These are phyloP conservation scores for Argyrosomus japonicus DNA, from an alignment of 2,113 vertebrate genomes.

Conservation along the genomic window DNA sequence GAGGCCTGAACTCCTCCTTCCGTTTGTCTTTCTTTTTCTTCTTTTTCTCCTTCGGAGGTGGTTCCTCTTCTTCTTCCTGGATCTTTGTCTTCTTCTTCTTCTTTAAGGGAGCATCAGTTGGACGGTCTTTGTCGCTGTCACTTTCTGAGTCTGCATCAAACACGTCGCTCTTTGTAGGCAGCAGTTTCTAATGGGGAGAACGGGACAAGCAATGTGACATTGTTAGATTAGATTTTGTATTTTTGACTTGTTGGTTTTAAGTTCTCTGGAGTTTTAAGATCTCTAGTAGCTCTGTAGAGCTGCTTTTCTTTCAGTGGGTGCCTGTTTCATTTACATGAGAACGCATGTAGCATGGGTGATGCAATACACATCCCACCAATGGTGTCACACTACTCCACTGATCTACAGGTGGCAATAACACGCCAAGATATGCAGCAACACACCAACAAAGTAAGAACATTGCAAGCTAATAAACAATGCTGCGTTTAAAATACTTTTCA, in stretches of 20 bases:
- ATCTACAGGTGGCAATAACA: neutral
- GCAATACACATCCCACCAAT: too few species aligned
- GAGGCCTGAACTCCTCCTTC: constrained; percentile 88
- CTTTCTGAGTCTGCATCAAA: constrained; percentile 94
- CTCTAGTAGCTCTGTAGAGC: neutral
- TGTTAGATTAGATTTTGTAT: neutral
- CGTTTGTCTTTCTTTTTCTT: constrained; percentile 83
- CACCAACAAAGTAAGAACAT: too few species aligned
- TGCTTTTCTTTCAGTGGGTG: neutral
- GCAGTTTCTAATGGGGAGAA: constrained; percentile 80
- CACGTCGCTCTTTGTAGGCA: constrained; percentile 88
- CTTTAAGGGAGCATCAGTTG: constrained; percentile 82
- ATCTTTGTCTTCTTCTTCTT: constrained; percentile 86
- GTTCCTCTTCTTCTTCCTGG: constrained; percentile 86
- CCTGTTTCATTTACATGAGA: too few species aligned
- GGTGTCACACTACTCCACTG: neutral
- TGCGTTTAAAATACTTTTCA: too few species aligned
- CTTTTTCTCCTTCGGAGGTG: constrained; percentile 83
- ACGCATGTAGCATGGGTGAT: too few species aligned
- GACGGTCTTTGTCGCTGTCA: constrained; percentile 88
- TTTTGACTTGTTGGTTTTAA: neutral
- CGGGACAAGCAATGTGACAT: constrained; percentile 4
- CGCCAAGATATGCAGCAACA: neutral
- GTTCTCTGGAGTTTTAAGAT: neutral
- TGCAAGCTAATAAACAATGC: too few species aligned